These are phyloP conservation scores for Acheta domesticus DNA, from an alignment of 2,888 invertebrate species.

Conservation along the genomic window DNA sequence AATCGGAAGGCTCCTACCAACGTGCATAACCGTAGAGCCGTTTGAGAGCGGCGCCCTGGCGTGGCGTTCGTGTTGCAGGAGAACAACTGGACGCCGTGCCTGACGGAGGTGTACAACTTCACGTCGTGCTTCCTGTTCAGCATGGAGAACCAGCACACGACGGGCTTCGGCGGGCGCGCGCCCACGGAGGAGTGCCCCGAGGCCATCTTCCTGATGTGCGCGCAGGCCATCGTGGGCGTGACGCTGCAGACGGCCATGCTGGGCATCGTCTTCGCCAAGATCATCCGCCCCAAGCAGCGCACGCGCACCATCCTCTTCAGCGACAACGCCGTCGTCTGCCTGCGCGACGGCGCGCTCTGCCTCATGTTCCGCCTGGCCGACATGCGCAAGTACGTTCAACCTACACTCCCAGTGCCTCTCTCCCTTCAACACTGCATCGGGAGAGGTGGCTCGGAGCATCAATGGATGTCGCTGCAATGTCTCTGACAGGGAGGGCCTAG, in stretches of 20 bases:
- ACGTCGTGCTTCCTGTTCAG: conserved; percentile 71
- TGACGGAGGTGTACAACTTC: conserved; percentile 54
- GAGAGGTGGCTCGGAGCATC: too few relatives aligned
- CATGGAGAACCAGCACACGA: conserved; percentile 81
- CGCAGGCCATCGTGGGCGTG: conserved; percentile 54
- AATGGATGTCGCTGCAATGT: too few relatives aligned
- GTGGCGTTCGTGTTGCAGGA: not conserved
- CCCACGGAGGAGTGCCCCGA: conserved; percentile 83
- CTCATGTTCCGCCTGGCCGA: conserved; percentile 81
- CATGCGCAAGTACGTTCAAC: conserved; percentile 50
- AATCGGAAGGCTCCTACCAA: too few relatives aligned
- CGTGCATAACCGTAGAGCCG: too few relatives aligned
- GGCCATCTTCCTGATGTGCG: conserved; percentile 74
- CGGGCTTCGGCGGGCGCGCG: conserved; percentile 78
- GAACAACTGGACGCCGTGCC: conserved; percentile 51
- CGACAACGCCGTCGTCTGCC: conserved; percentile 62
- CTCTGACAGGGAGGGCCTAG: too few relatives aligned
- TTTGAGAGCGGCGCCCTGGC: too few relatives aligned
- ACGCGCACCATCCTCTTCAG: conserved; percentile 76
- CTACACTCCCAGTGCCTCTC: too few relatives aligned
- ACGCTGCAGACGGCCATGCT: conserved; percentile 54
- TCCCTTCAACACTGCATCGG: too few relatives aligned
- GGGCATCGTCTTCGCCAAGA: conserved; percentile 71
- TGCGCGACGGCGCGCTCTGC: conserved; percentile 72
- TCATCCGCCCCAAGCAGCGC: conserved; percentile 72